Evolutionary conservation across 2,888 invertebrate species (phyloP).

Genomic region (Acanthosepion lycidas): DNA sequence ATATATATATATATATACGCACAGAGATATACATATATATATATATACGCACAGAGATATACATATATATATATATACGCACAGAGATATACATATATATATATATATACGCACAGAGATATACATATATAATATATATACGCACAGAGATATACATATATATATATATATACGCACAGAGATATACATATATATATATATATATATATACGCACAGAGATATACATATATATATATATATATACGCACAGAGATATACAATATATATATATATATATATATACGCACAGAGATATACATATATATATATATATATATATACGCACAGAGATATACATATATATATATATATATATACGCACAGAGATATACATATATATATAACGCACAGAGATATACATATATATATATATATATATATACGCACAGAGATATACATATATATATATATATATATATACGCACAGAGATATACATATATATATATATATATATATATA

Average conservation of each 20-base stretch:
- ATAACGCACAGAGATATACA: constrained; percentile 24
- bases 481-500: too few relatives aligned
- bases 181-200: neutral
- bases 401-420: too few relatives aligned
- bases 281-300: neutral
- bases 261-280: constrained; percentile 36
- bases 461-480: too few relatives aligned
- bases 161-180: neutral
- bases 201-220: neutral
- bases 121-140: constrained; percentile 1
- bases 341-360: neutral
- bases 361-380: neutral
- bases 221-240: neutral
- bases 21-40: neutral
- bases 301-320: constrained; percentile 24
- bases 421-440: too few relatives aligned
- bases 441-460: too few relatives aligned
- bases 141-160: neutral
- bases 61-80: neutral
- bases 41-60: neutral
- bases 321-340: neutral
- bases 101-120: neutral
- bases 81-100: neutral
- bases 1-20: neutral
- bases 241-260: neutral